phyloP scores from a whole-genome alignment of 2,888 invertebrate species.

The Helleia helle region DNA sequence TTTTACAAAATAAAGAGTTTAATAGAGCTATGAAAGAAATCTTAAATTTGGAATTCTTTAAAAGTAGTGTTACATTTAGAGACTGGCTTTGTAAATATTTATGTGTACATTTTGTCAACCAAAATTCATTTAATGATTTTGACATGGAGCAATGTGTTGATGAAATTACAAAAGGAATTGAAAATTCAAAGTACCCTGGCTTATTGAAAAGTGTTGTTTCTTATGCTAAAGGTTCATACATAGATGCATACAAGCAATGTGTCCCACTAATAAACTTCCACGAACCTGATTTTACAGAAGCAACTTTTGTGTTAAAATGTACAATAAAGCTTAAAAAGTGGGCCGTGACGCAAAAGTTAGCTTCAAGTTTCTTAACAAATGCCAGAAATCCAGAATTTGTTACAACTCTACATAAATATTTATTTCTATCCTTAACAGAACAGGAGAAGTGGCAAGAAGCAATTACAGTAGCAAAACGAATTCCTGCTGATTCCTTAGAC shows the following conservation, averaged over 20 bases:
- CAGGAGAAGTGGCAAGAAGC: slow-evolving; percentile 72
- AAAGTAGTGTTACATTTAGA: slow-evolving; percentile 38
- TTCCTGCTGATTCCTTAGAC: slow-evolving; percentile 35
- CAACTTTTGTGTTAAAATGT: slow-evolving; percentile 51
- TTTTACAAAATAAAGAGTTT: slow-evolving; percentile 39
- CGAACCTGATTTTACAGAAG: slow-evolving; percentile 46
- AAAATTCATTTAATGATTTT: slow-evolving; percentile 38
- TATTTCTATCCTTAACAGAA: slow-evolving; percentile 45
- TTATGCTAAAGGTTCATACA: slow-evolving; percentile 63
- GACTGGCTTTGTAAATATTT: slow-evolving; percentile 50
- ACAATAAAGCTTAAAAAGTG: slow-evolving; percentile 55
- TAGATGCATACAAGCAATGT: slow-evolving; percentile 69
- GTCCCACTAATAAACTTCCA: slow-evolving; percentile 56
- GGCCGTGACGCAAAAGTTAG: slow-evolving; percentile 52
- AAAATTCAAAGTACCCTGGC: slow-evolving; percentile 74
- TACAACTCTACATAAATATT: slow-evolving; percentile 35
- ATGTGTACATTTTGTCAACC: slow-evolving; percentile 43
- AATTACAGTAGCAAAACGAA: slow-evolving; percentile 39
- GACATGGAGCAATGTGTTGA: slow-evolving; percentile 66
- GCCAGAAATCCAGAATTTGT: slow-evolving; percentile 39
- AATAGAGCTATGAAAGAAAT: slow-evolving; percentile 38
- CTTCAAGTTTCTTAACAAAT: slow-evolving; percentile 50
- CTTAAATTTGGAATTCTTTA: slow-evolving; percentile 35
- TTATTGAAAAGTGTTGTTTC: slow-evolving; percentile 75
- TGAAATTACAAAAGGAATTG: slow-evolving; percentile 68